Percentiles rank a stretch among this genome's conserved stretches.
Evolutionary conservation across 2,888 invertebrate species (phyloP).

Genomic region (Perizoma affinitatum): DNA sequence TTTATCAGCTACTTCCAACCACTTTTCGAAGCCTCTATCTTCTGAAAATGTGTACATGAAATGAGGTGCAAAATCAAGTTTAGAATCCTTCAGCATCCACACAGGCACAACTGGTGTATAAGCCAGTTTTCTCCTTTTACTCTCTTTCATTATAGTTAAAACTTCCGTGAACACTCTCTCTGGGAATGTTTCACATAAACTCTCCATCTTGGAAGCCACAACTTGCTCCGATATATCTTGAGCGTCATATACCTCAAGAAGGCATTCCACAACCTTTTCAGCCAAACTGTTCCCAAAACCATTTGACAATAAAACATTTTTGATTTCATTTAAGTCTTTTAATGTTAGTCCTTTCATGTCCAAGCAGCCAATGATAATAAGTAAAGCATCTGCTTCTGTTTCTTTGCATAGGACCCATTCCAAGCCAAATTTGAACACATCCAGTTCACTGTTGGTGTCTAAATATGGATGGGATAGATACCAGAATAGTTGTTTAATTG

Average conservation of each 20-base stretch:
- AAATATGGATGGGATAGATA: constrained; percentile 73
- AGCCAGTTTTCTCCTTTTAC: constrained; percentile 49
- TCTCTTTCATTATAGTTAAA: constrained; percentile 52
- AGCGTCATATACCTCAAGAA: constrained; percentile 47
- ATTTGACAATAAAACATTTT: constrained; percentile 39
- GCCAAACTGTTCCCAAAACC: constrained; percentile 57
- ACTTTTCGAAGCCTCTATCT: constrained; percentile 57
- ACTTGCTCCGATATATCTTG: constrained; percentile 39
- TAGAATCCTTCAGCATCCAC: constrained; percentile 52
- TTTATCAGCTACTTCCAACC: constrained; percentile 67
- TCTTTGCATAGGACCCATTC: constrained; percentile 59
- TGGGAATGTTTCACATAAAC: constrained; percentile 55
- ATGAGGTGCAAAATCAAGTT: constrained; percentile 53
- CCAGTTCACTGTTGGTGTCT: constrained; percentile 57
- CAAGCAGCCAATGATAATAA: constrained; percentile 66
- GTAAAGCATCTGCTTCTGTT: constrained; percentile 60
- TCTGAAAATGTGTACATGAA: constrained; percentile 57
- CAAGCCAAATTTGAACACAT: constrained; percentile 71
- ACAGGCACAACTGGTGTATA: constrained; percentile 59
- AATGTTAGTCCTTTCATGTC: constrained; percentile 56
- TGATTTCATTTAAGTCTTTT: constrained; percentile 56
- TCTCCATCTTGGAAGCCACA: constrained; percentile 44
- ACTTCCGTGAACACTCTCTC: constrained; percentile 65
- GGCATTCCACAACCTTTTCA: constrained; percentile 59
- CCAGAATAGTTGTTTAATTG: constrained; percentile 65